These are phyloP conservation scores for Drosophila seclusa DNA, from an alignment of 2,888 invertebrate species.

Conservation along the genomic window DNA sequence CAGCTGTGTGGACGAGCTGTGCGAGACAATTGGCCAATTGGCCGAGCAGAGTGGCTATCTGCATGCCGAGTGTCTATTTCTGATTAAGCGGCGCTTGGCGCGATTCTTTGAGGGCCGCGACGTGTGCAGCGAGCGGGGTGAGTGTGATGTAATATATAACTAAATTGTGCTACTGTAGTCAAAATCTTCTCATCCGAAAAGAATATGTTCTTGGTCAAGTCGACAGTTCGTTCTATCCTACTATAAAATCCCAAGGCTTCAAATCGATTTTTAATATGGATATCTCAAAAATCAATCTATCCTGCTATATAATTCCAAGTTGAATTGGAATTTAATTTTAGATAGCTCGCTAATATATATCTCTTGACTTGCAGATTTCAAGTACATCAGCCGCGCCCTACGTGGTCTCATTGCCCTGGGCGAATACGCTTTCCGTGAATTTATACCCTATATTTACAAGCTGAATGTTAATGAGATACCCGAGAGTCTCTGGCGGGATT, in stretches of 20 bases:
- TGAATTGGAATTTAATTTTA: neutral
- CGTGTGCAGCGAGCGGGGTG: constrained; percentile 75
- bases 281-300: neutral
- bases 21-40: constrained; percentile 82
- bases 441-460: constrained; percentile 83
- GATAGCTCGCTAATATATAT: neutral
- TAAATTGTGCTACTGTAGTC: neutral
- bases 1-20: constrained; percentile 76
- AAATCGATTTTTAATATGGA: neutral
- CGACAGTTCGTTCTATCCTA: neutral
- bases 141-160: neutral
- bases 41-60: constrained; percentile 82
- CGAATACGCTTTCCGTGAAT: constrained; percentile 84
- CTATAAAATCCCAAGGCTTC: neutral
- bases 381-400: constrained; percentile 81
- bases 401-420: constrained; percentile 82
- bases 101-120: constrained; percentile 80
- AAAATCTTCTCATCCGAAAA: neutral
- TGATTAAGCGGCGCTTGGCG: constrained; percentile 77
- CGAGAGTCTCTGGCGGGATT: constrained; percentile 76
- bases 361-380: constrained; percentile 72
- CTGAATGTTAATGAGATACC: constrained; percentile 76
- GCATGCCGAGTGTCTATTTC: constrained; percentile 82
- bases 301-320: neutral
- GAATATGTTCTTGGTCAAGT: neutral